Base-by-base conservation (phyloP, 2,888 invertebrate genomes). In the Macaria liturata region DNA sequence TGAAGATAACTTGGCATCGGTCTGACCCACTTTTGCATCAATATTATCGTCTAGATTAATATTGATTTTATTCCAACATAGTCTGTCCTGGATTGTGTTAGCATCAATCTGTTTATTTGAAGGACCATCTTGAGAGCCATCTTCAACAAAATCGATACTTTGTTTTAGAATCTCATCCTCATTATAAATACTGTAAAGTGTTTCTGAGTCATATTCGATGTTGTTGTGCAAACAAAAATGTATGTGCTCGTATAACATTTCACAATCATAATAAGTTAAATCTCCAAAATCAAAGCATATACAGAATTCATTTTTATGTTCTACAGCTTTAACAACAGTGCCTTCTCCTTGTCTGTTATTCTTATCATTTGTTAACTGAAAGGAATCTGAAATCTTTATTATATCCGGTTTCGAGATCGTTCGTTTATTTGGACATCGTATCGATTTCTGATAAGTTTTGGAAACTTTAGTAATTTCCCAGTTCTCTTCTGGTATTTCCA, bases 221-320 rank as follows among this genome's bases (percentile, higher is more conserved):
- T 53, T 62, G 42, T 67, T 65, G 55, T 72, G 70, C n/a, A 75
- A 63, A 68, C 72, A 76, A 72, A 83, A 90, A 74, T 91, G 88
- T 59, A 88, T 74, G 69, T 89, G 88, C 63, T 83, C 81, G 74
- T 84, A 83, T 42, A 64, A 56, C 46, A 66, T 64, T 59, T 75
- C 69, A 58, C 55, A 49, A 62, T 81, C 80, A 71, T 81, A 78
- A 68, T 70, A 70, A 56, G 64, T 62, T 59, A 83, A 70, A 50
- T 65, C 72, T 34, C 91, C 91, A 74, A 85, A 91, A 75, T 91
- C 90, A 55, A 69, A 59, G 66, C 90, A 90, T 53, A 81, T 56
- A 74, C 89, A 90, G 71, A 81, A 83, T 20, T 60, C 39, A 57
- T 54, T 50, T 46, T 44, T 32, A 3, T 47, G 42, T 34, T 3